Percentiles rank a stretch among this genome's conserved stretches.
Evolutionary conservation across 2,888 invertebrate genomes (phyloP).

Genomic region (Epiblema foenella): DNA sequence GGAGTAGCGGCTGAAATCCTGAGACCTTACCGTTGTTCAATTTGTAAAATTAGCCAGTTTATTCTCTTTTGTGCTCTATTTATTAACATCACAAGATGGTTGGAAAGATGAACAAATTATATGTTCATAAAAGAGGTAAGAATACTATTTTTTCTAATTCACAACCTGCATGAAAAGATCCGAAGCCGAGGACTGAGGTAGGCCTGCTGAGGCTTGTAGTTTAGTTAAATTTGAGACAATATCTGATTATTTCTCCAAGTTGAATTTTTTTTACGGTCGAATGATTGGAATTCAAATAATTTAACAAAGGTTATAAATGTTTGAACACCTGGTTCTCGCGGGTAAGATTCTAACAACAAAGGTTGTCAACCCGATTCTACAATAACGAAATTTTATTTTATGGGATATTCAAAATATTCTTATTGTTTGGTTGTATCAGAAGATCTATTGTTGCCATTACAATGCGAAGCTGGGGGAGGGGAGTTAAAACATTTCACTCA

Average conservation of each 20-base stretch:
- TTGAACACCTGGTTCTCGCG: conserved; percentile 5
- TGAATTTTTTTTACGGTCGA: not conserved
- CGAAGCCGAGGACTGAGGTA: not conserved
- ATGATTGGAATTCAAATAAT: not conserved
- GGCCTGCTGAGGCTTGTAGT: no score
- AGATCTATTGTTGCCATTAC: conserved; percentile 21
- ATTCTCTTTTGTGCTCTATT: conserved; percentile 1
- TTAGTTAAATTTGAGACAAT: not conserved
- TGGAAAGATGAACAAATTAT: conserved; percentile 75
- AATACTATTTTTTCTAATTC: not conserved
- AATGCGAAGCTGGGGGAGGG: no score
- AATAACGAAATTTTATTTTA: not conserved
- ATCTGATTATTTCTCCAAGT: not conserved
- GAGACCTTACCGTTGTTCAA: conserved; percentile 1
- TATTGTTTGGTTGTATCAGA: conserved; percentile 4
- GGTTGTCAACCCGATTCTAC: not conserved
- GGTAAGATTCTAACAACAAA: not conserved
- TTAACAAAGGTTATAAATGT: not conserved
- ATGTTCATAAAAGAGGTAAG: conserved; percentile 81
- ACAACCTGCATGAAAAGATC: not conserved
- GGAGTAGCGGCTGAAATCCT: not conserved
- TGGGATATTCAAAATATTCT: not conserved
- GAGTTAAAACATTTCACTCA: no score
- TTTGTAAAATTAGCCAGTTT: not conserved
- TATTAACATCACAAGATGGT: conserved; percentile 64